Conservation (phyloP, 1,140 invertebrate genomes). For the Ectropis grisescens region DNA sequence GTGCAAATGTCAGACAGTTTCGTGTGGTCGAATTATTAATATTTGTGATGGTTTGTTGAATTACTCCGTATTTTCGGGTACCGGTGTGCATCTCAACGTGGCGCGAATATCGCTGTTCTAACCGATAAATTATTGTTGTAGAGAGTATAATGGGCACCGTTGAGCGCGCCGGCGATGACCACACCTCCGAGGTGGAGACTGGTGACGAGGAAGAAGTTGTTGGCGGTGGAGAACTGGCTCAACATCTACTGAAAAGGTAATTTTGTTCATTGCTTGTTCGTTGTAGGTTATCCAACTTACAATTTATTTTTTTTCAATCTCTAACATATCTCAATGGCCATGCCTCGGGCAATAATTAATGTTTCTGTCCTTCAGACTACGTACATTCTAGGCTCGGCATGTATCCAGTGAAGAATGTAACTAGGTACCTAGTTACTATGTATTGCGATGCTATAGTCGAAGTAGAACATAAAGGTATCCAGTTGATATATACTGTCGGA, state of each 20-base stretch:
- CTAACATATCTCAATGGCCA: too few species aligned
- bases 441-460: too few species aligned
- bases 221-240: conserved; percentile 45
- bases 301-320: background rate
- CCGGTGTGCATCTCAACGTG: conserved; percentile 49
- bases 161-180: conserved; percentile 50
- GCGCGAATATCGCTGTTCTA: conserved; percentile 24
- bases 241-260: conserved; percentile 52
- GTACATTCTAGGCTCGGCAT: too few species aligned
- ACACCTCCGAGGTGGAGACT: conserved; percentile 54
- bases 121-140: conserved; percentile 33
- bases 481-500: too few species aligned
- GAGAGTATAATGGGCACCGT: conserved; percentile 53
- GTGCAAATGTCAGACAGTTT: conserved; percentile 1
- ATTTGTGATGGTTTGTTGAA: too few species aligned
- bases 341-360: too few species aligned
- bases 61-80: conserved; percentile 15
- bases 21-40: conserved; percentile 4
- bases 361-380: too few species aligned
- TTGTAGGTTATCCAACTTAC: too few species aligned
- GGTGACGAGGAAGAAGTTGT: conserved; percentile 58
- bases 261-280: too few species aligned
- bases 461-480: too few species aligned
- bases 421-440: too few species aligned
- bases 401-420: too few species aligned